Base-by-base conservation (phyloP, 2,797 vertebrate genomes). In the Botia kubotai region DNA sequence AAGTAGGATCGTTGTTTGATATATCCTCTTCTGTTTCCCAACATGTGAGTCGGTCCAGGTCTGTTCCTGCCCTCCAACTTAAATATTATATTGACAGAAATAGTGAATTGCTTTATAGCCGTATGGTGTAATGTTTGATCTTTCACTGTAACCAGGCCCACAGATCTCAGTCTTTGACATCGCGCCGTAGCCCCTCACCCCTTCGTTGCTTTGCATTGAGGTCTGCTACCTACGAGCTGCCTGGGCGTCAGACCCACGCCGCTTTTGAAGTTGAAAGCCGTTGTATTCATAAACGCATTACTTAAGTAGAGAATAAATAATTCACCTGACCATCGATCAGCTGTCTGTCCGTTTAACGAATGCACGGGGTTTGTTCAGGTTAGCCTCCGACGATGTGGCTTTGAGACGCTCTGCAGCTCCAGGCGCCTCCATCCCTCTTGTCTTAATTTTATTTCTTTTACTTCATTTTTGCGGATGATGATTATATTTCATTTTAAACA, bases 321-420 rank as follows among this genome's bases (percentile, higher is more conserved):
- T 95, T 94, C 89, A 95, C 91, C 89, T 92, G 91, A 88, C 90
- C 90, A 94, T 94, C 93, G 93, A 95, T 94, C 94, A 93, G 87
- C 92, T 93, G 93, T 93, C 93, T 87, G 86, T 87, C 89, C 92
- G 80, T 89, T 85, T 85, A 85, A 83, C 79, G 39, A 83, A 83
- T 77, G 63, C 71, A 26, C 17, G 55, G 75, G 55, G 63, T 33
- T 72, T 78, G 76, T 62, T 57, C 75, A 68, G 67, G 19, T 43
- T 75, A 74, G 72, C 69, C 17, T 77, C 72, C 52, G 75, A 36
- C 60, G 50, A 79, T 83, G 71, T 62, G 14, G 46, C 75, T 75
- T 72, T 62, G 4, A 74, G 46, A 66, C 74, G 39, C 62, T 36
- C 62, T 2, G 3, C 36, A 21, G 33, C 65, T 69, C 68, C 39